A percentile compares a stretch with the other conserved stretches of the same genome.
These are phyloP conservation scores for Acanthis flammea DNA, from an alignment of 2,797 vertebrate species.

Conservation along the genomic window DNA sequence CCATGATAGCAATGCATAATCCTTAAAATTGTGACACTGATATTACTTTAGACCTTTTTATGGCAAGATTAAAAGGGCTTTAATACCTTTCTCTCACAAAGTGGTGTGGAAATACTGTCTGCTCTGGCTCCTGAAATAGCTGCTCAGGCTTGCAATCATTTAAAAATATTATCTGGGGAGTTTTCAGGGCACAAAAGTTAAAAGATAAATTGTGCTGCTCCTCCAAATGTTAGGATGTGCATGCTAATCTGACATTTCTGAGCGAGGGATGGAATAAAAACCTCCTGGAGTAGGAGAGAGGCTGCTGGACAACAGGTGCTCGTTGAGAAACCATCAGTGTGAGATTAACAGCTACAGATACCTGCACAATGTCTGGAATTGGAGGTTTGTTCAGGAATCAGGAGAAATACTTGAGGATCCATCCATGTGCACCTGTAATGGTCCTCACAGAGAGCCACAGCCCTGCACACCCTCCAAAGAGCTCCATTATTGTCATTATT, in stretches of 20 bases:
- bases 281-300: not conserved
- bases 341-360: not conserved
- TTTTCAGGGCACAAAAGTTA: not conserved
- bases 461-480: not conserved
- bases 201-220: not conserved
- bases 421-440: not conserved
- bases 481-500: not conserved
- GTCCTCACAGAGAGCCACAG: not conserved
- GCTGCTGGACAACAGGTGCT: not conserved
- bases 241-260: constrained; percentile 54
- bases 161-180: constrained; percentile 19
- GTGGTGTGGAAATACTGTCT: not conserved
- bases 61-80: not conserved
- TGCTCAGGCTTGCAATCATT: constrained; percentile 17
- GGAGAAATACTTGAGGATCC: not conserved
- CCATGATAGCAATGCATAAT: not conserved
- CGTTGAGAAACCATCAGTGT: not conserved
- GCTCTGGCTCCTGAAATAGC: not conserved
- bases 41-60: not conserved
- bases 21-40: not conserved
- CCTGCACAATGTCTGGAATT: not conserved
- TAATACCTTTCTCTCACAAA: not conserved
- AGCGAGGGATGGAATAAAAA: constrained; percentile 21
- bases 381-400: not conserved
- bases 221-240: not conserved